These are phyloP conservation scores for Zoanthus sansibaricus DNA, from an alignment of 92 coral and sea anemone species.

Conservation along the genomic window DNA sequence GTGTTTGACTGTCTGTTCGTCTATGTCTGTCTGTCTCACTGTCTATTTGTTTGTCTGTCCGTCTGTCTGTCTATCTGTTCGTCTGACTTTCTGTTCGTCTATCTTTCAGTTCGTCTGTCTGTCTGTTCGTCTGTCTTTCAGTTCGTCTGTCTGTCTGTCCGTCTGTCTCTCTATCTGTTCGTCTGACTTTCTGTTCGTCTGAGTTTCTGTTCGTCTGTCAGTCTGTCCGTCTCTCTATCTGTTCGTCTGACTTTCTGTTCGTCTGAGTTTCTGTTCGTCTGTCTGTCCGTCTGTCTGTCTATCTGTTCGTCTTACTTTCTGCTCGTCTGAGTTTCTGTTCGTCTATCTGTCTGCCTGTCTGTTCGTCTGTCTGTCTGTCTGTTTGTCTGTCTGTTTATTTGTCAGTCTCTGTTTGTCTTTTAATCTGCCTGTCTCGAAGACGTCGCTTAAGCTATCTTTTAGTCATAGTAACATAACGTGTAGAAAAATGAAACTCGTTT, in stretches of 20 bases:
- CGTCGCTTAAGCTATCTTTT: too few species aligned
- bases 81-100: too few species aligned
- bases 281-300: neutral
- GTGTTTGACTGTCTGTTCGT: too few species aligned
- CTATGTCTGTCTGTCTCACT: neutral
- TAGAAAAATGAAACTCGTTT: too few species aligned
- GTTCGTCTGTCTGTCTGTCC: neutral
- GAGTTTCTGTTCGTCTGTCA: neutral
- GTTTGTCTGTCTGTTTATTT: neutral
- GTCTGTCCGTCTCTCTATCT: neutral
- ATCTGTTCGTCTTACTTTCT: neutral
- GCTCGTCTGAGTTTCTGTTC: too few species aligned
- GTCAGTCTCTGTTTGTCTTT: too few species aligned
- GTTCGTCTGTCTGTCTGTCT: neutral
- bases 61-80: neutral
- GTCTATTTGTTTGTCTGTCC: neutral
- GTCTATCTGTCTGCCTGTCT: neutral
- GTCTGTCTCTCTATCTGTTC: neutral
- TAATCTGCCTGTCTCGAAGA: too few species aligned
- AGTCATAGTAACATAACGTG: too few species aligned
- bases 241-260: neutral
- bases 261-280: too few species aligned
- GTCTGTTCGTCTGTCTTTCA: neutral
- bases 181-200: neutral
- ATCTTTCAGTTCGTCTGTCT: neutral